These are phyloP conservation scores for Papilio polytes DNA, from an alignment of 1,140 invertebrate genomes.

Conservation along the genomic window DNA sequence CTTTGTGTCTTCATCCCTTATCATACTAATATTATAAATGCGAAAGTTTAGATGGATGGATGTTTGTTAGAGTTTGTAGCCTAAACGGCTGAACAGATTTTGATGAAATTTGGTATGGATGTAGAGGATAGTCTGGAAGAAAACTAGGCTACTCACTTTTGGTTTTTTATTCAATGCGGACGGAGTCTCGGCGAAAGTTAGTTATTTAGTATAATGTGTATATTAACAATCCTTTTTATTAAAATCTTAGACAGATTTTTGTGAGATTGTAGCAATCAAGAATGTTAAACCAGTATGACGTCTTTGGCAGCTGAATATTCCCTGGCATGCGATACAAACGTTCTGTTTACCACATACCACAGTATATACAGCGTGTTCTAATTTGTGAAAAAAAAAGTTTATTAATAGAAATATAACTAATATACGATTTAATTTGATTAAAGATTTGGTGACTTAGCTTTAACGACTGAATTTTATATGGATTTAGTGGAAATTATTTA, in stretches of 20 bases:
- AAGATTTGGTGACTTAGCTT: background rate
- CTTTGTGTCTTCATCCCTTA: too few species aligned
- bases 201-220: background rate
- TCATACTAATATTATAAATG: too few species aligned
- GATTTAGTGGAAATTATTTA: too few species aligned
- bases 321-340: constrained; percentile 33
- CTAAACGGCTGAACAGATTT: too few species aligned
- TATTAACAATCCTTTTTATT: background rate
- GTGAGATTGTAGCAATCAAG: constrained; percentile 26
- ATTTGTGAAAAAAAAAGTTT: background rate
- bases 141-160: too few species aligned
- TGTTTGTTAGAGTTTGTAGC: too few species aligned
- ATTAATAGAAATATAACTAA: background rate
- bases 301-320: constrained; percentile 35
- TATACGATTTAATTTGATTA: background rate
- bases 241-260: background rate
- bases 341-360: constrained; percentile 22
- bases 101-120: too few species aligned
- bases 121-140: too few species aligned
- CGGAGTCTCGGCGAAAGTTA: too few species aligned
- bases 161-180: too few species aligned
- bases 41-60: too few species aligned
- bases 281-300: constrained; percentile 35
- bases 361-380: constrained; percentile 8
- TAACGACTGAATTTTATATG: background rate